Evolutionary conservation across 2,113 vertebrate genomes (phyloP).

Genomic region (Girardinichthys multiradiatus): DNA sequence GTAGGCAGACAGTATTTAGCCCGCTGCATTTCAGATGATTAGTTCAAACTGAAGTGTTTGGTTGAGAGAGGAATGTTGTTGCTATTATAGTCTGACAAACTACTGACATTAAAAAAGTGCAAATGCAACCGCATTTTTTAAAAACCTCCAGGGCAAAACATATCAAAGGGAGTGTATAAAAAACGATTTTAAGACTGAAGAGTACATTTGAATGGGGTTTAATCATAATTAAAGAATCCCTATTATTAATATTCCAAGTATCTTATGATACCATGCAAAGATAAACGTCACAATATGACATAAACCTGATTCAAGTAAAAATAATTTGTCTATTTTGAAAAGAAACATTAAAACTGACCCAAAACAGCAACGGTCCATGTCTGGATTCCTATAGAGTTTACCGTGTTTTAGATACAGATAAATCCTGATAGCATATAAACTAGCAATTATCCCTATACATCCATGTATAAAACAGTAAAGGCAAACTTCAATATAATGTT

Average conservation of each 20-base stretch:
- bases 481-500: conserved; percentile 15
- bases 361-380: background rate
- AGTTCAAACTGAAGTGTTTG: conserved; percentile 22
- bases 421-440: conserved; percentile 23
- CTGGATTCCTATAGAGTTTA: conserved; percentile 21
- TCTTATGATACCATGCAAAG: background rate
- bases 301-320: conserved; percentile 4
- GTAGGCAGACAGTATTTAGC: conserved; percentile 2
- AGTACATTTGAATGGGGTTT: background rate
- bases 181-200: conserved; percentile 10
- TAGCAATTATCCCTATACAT: background rate
- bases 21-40: conserved; percentile 7
- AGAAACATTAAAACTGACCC: background rate
- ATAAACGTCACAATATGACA: background rate
- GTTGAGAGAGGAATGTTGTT: conserved; percentile 55
- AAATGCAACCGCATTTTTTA: conserved; percentile 48
- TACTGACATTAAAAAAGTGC: conserved; percentile 62
- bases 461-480: background rate
- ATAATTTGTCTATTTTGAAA: background rate
- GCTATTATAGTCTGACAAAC: conserved; percentile 32
- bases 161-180: background rate
- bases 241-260: background rate
- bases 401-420: conserved; percentile 36
- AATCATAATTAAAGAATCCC: conserved; percentile 2
- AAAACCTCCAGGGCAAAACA: conserved; percentile 14